Base-by-base conservation (phyloP, 2,888 invertebrate genomes). In the Volucella inanis region DNA sequence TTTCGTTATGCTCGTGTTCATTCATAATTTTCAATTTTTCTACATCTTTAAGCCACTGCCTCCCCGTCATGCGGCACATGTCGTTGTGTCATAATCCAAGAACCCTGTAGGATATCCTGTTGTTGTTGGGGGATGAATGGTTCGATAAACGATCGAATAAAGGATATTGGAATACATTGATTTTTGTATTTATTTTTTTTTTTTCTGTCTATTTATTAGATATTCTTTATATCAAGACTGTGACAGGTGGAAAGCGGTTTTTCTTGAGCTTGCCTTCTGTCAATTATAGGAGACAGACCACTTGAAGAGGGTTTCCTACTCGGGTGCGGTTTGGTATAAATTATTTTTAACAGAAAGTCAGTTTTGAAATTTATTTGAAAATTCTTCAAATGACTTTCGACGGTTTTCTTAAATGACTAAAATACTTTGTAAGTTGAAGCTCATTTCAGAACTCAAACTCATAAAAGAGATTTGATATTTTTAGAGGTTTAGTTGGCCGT, bases 131-230 rank as follows among this genome's bases (percentile, higher is more conserved):
- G 22, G 22, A 22, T 3, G 22, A 22, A 22, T 22, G 22, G 22
- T 22, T 22, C 2, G 55, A 83, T 70, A 83, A 83, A 64, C 74
- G 68, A 68, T 79, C 62, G 72, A 78, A 79, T 83, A 68, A 78
- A 78, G 78, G 72, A 74, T 83, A 83, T 83, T 83, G 67, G 22
- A 78, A 68, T 72, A 78, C 62, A 78, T 68, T 82, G 78, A 74
- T 72, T 78, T 68, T 18, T 72, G 3, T 0, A 22, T 2, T 22
- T n/a, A n/a, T n/a, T n/a, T n/a, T n/a, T 22, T 22, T 22, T 22
- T 22, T 22, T 22, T 22, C 22, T 22, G 22, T 3, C 62, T 55
- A 65, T 49, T 61, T 62, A 68, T 78, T 76, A 61, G 52, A 65
- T 61, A 77, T 77, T 77, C 54, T 38, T 74, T 61, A 38, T 14